Percentiles rank a stretch among this genome's conserved stretches.
Evolutionary conservation across 2,888 invertebrate species (phyloP).

Genomic region (Drosophila multiciliata): DNA sequence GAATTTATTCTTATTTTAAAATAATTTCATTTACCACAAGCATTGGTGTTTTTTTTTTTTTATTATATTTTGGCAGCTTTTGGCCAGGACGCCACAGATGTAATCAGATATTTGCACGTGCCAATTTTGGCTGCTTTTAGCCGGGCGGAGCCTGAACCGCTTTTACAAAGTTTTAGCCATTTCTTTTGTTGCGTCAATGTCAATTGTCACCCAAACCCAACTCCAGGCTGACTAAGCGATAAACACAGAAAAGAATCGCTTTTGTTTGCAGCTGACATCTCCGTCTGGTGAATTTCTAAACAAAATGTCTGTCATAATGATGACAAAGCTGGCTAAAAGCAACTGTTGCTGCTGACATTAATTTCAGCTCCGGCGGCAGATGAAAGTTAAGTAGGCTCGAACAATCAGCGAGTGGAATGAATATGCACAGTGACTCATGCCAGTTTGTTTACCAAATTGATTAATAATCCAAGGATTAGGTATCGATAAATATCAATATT

Average conservation of each 20-base stretch:
- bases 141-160: constrained; percentile 7
- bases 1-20: background rate
- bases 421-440: constrained; percentile 24
- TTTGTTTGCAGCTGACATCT: constrained; percentile 20
- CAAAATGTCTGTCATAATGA: constrained; percentile 26
- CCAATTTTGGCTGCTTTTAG: constrained; percentile 41
- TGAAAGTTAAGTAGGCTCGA: constrained; percentile 13
- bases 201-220: constrained; percentile 36
- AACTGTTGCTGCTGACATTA: constrained; percentile 44
- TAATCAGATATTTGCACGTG: constrained; percentile 45
- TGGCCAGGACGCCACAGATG: background rate
- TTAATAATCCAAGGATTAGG: constrained; percentile 42
- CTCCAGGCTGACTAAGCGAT: constrained; percentile 18
- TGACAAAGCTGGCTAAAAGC: constrained; percentile 22
- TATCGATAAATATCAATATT: constrained; percentile 48
- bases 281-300: constrained; percentile 25
- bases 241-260: constrained; percentile 17
- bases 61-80: background rate
- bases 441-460: constrained; percentile 45
- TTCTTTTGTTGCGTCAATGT: constrained; percentile 30
- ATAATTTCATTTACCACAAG: background rate
- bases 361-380: constrained; percentile 31
- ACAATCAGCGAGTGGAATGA: constrained; percentile 28
- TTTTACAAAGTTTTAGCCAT: constrained; percentile 17
- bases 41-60: background rate